Conservation (phyloP, 2,888 invertebrate genomes). For the Scaptomyza parva region DNA sequence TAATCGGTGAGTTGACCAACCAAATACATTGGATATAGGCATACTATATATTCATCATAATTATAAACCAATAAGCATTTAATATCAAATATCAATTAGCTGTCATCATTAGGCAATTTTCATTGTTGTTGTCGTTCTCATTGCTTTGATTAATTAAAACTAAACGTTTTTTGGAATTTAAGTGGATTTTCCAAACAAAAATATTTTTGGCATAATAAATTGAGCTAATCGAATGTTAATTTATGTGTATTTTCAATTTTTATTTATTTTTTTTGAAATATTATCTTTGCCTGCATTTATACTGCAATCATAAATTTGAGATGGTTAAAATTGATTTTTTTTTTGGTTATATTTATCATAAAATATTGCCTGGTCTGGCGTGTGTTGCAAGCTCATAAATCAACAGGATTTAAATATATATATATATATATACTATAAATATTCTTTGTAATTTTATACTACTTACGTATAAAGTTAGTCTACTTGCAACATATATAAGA, state of each 20-base stretch:
- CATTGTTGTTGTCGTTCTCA: background rate
- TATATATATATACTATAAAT: background rate
- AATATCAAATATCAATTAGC: constrained; percentile 45
- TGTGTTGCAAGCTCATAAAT: constrained; percentile 26
- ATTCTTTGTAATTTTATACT: background rate
- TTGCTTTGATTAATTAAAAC: constrained; percentile 11
- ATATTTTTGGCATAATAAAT: no score
- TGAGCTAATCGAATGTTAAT: no score
- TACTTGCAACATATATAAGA: constrained; percentile 11
- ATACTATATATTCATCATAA: constrained; percentile 2
- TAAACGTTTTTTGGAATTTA: constrained; percentile 19
- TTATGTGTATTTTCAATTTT: background rate
- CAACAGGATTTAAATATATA: constrained; percentile 8
- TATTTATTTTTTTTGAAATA: background rate
- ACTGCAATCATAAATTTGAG: background rate
- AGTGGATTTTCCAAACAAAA: no score
- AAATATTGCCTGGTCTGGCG: background rate
- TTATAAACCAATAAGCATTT: constrained; percentile 14
- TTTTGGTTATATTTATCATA: background rate
- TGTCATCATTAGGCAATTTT: constrained; percentile 13
- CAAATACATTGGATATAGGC: background rate
- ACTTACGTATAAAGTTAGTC: constrained; percentile 3
- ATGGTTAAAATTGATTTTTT: background rate
- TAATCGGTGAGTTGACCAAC: constrained; percentile 80
- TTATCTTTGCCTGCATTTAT: background rate